A percentile compares a stretch with the other conserved stretches of the same genome.
phyloP scores from a whole-genome alignment of 2,113 vertebrate genomes.

The Corydoras sp. region DNA sequence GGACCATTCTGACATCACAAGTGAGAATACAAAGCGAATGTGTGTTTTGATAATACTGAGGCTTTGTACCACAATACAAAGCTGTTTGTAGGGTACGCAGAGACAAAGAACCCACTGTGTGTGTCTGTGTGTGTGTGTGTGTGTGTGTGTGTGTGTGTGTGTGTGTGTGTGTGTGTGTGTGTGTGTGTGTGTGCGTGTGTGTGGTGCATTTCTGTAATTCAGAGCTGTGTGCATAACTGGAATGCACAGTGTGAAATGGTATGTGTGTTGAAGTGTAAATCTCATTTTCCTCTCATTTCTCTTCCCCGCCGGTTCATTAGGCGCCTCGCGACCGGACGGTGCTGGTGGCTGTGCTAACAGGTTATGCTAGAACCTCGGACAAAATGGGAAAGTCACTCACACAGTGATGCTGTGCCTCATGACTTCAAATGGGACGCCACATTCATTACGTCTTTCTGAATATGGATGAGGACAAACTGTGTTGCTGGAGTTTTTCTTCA shows the following conservation, averaged over 20 bases:
- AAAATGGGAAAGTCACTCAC: constrained; percentile 22
- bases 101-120: too few species aligned
- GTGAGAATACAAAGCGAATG: too few species aligned
- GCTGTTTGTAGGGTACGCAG: too few species aligned
- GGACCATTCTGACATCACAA: too few species aligned
- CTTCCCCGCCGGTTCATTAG: constrained; percentile 29
- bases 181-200: not conserved
- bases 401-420: not conserved
- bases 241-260: constrained; percentile 35
- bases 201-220: constrained; percentile 21
- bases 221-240: constrained; percentile 13
- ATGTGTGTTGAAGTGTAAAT: constrained; percentile 38
- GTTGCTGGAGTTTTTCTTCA: not conserved
- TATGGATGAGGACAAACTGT: not conserved
- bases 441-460: constrained; percentile 3
- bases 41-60: too few species aligned
- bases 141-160: not conserved
- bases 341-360: constrained; percentile 21
- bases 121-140: not conserved
- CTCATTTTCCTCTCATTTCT: constrained; percentile 36
- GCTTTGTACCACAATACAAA: too few species aligned
- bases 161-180: not conserved
- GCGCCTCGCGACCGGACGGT: constrained; percentile 2
- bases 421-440: constrained; percentile 2
- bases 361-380: not conserved